A percentile compares a stretch with the other conserved stretches of the same genome.
phyloP scores from a whole-genome alignment of 2,888 invertebrate genomes.

The Incurvaria masculella region DNA sequence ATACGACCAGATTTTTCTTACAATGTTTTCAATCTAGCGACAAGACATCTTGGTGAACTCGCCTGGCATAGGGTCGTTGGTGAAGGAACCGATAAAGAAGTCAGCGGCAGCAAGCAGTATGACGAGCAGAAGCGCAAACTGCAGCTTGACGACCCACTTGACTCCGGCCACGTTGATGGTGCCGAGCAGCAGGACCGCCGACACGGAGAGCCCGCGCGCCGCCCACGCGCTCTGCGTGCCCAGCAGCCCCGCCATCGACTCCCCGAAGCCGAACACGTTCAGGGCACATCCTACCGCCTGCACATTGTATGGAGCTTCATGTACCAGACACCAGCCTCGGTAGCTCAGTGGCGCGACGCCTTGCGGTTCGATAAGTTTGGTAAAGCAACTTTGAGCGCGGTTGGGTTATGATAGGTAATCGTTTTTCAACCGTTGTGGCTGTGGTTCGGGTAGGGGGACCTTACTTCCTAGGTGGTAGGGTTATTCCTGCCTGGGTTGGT shows the following conservation, averaged over 20 bases:
- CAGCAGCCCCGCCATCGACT: constrained; percentile 87
- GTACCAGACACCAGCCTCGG: no score
- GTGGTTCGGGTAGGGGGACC: no score
- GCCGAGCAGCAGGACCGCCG: constrained; percentile 81
- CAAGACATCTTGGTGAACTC: no score
- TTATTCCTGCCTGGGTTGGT: no score
- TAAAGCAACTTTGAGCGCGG: no score
- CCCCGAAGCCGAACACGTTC: constrained; percentile 95
- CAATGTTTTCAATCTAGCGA: no score
- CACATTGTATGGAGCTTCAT: constrained; percentile 18
- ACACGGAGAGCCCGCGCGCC: constrained; percentile 82
- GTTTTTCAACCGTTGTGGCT: no score
- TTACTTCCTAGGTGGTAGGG: no score
- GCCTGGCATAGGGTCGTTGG: constrained; percentile 69
- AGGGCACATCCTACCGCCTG: constrained; percentile 96
- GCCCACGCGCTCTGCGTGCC: constrained; percentile 73
- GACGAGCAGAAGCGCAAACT: constrained; percentile 83
- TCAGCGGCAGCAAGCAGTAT: constrained; percentile 87
- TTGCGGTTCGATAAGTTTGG: no score
- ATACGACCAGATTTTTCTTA: no score
- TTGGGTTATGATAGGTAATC: no score
- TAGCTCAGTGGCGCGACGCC: no score
- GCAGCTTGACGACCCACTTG: constrained; percentile 96
- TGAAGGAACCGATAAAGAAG: constrained; percentile 90
- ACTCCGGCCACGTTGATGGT: constrained; percentile 95